Conservation (phyloP, 2,797 vertebrate genomes). For the Poeciliopsis gracilis region DNA sequence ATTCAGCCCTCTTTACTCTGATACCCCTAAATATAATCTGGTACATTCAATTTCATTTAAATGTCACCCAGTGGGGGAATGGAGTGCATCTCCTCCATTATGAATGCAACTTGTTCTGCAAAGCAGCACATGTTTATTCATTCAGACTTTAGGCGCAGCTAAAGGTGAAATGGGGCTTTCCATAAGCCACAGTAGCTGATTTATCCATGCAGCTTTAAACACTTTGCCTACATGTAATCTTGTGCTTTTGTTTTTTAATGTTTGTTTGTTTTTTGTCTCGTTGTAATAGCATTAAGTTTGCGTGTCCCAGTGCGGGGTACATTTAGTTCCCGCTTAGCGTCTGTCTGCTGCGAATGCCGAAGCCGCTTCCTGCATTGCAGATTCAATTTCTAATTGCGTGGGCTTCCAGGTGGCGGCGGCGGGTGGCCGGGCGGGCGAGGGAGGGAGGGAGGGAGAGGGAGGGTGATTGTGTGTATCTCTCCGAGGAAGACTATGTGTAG, state of each 20-base stretch:
- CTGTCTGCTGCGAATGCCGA: background rate
- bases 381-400: slow-evolving; percentile 3
- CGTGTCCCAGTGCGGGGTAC: slow-evolving; percentile 28
- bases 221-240: slow-evolving; percentile 56
- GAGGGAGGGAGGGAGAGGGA: too few relatives aligned
- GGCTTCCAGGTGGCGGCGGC: background rate
- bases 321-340: slow-evolving; percentile 38
- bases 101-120: background rate
- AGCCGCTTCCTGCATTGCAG: background rate
- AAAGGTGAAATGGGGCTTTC: slow-evolving; percentile 15
- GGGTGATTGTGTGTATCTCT: slow-evolving; percentile 5
- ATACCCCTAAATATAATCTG: background rate
- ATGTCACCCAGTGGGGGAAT: background rate
- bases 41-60: background rate
- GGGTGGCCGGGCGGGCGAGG: background rate
- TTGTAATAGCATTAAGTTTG: slow-evolving; percentile 58
- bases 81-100: background rate
- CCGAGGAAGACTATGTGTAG: slow-evolving; percentile 3
- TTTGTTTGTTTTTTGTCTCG: slow-evolving; percentile 32
- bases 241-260: slow-evolving; percentile 26
- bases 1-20: background rate
- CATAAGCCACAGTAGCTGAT: slow-evolving; percentile 51
- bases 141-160: background rate
- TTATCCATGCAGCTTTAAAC: slow-evolving; percentile 58
- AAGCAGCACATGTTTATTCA: slow-evolving; percentile 7